Evolutionary conservation across 2,797 vertebrate species (phyloP).

Genomic region (Falco rusticolus): DNA sequence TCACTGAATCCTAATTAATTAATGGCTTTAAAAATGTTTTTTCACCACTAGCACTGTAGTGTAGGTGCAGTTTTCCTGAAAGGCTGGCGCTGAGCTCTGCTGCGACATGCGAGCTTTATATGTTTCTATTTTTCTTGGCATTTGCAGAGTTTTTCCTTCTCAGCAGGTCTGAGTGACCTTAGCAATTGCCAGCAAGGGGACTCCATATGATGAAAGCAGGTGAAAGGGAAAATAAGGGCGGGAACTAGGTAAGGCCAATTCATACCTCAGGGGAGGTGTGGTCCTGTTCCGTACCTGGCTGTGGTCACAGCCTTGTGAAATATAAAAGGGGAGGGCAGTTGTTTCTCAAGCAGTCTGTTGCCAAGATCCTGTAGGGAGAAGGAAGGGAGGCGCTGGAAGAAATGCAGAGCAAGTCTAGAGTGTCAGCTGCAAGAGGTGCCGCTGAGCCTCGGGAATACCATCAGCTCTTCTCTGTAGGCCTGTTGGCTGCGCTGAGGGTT

Average conservation of each 20-base stretch:
- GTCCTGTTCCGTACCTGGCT: conserved; percentile 32
- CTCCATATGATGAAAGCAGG: conserved; percentile 54
- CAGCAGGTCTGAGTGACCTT: conserved; percentile 7
- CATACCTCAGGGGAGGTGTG: conserved; percentile 62
- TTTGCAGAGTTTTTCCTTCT: not conserved
- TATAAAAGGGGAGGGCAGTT: conserved; percentile 50
- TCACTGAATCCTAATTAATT: not conserved
- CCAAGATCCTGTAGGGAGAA: not conserved
- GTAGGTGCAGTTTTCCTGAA: not conserved
- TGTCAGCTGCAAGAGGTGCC: not conserved
- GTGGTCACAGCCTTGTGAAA: conserved; percentile 41
- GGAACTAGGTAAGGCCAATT: conserved; percentile 21
- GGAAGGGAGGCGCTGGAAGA: conserved; percentile 23
- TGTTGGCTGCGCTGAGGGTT: not conserved
- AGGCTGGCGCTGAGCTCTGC: not conserved
- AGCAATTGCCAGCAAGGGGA: conserved; percentile 48
- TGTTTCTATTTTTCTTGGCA: not conserved
- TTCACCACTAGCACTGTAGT: not conserved
- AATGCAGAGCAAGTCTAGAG: not conserved
- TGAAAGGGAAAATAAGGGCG: conserved; percentile 64
- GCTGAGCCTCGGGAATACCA: not conserved
- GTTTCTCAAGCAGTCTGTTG: conserved; percentile 9
- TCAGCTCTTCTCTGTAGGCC: not conserved
- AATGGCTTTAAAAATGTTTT: not conserved
- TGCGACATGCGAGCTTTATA: fast-evolving